Evolutionary conservation across 2,888 invertebrate genomes (phyloP), one percentile per base, ranked within the genome.

Genomic region (Chironomus tentans): DNA sequence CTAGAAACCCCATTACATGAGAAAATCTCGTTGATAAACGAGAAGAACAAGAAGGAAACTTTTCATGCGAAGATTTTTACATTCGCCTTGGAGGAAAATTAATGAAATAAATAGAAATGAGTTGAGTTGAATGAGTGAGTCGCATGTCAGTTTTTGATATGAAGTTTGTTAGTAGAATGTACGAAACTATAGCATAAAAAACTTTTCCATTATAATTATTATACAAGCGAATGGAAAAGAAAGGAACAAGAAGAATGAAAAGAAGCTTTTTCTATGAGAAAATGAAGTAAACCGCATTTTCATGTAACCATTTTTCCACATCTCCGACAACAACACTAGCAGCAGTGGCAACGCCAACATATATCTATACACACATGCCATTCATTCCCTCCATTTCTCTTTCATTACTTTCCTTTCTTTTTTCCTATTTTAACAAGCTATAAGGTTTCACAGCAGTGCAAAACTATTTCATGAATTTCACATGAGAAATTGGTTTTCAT

Each of bases 401-500:
- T 47, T 70, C 46, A 46, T 18, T 70, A 28, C 70, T 46, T 18
- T 46, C 21, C 18, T 46, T 46, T 70, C 70, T 46, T 70, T 48
- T 48, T 46, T 38, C 18, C n/a, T 69, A 10, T 46, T 69, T 15
- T 46, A 47, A 46, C 46, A 70, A 70, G 38, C 56, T 56, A 56
- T 24, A 71, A 18, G 71, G 56, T 56, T 71, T 71, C 56, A 47
- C 18, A 46, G 46, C 18, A 38, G 38, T 48, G 68, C 22, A 56
- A 71, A 71, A 71, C 71, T 71, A 71, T 71, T 71, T 56, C 71
- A 71, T 71, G 71, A 71, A 71, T 71, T 71, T 71, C 71, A 48
- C 71, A 71, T 71, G 56, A 48, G 71, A 71, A 56, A 71, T 71
- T 71, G 71, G 71, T 71, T 71, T 71, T 71, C 70, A 70, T 70